Evolutionary conservation across 2,888 invertebrate species (phyloP), one percentile per base, ranked within the genome.

Genomic region (Flexamia atlantica): DNA sequence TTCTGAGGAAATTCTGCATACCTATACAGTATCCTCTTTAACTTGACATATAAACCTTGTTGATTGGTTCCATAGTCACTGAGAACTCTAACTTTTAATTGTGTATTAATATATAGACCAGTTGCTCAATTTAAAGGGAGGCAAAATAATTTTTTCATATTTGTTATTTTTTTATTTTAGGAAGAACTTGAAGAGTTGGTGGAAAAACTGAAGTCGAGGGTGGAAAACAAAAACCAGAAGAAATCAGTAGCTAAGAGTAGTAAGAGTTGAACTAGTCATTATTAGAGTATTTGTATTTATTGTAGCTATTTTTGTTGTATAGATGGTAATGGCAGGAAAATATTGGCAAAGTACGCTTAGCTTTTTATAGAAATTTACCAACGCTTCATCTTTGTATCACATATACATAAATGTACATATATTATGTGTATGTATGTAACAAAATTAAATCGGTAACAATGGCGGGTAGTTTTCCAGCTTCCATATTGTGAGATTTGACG

Each of bases 211-310:
- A 89, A 91, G 86, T 90, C 90, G 64, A 89, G 90, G 87, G 91
- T 91, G 85, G 91, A 91, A 89, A 89, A 90, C 86, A 91, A 91
- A 90, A 90, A 90, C 86, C 90, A 90, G 87, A 91, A 91, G 88
- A 90, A 89, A 84, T 83, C 57, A 14, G 74, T 81, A 50, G 46
- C 72, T 28, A 84, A 82, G 42, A 70, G 70, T 82, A 72, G 20
- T 64, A 82, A 82, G 72, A 82, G 53, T 82, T 82, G 32, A 82
- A 72, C 72, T 70, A 82, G 40, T 40, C 64, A 30, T 46, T 28
- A 50, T 70, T 82, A 40, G 64, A 60, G n/a, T 32, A 50, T 70
- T 70, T 82, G 76, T 76, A 76, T 40, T 76, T 76, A 72, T 76
- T 76, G 76, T 76, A 76, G 50, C 46, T 76, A 76, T 76, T 76